Percentiles rank a stretch among this genome's conserved stretches.
These are phyloP conservation scores for Lymantria monacha DNA, from an alignment of 2,888 invertebrate species.

Conservation along the genomic window DNA sequence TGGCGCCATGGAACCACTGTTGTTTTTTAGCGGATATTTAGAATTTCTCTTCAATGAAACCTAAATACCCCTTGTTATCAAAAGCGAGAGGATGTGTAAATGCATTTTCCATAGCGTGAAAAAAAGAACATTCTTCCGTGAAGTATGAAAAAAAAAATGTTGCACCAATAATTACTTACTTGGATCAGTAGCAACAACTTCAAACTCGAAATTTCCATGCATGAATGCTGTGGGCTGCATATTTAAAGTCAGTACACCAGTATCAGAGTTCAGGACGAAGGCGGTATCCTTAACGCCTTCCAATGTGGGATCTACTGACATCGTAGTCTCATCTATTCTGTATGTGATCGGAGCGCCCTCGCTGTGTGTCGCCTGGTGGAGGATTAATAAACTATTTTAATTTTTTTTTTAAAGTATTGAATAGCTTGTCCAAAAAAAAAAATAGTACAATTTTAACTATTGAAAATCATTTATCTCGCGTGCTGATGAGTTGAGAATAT, in stretches of 20 bases:
- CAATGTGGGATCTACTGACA: constrained; percentile 68
- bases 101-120: too few species aligned
- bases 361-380: constrained; percentile 80
- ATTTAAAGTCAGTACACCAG: constrained; percentile 74
- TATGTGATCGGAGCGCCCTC: constrained; percentile 72
- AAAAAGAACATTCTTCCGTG: too few species aligned
- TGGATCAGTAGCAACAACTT: constrained; percentile 77
- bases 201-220: constrained; percentile 84
- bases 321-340: constrained; percentile 53
- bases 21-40: too few species aligned
- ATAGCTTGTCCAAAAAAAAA: too few species aligned
- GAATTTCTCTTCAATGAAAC: too few species aligned
- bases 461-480: too few species aligned
- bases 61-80: too few species aligned
- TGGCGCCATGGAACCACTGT: too few species aligned
- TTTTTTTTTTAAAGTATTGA: neutral
- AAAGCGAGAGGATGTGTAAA: too few species aligned
- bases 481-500: too few species aligned
- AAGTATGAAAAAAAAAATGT: too few species aligned
- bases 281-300: constrained; percentile 55
- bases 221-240: constrained; percentile 78
- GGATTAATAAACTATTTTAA: neutral
- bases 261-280: constrained; percentile 59
- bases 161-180: constrained; percentile 59
- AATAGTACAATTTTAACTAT: too few species aligned